phyloP scores from a whole-genome alignment of 2,113 vertebrate genomes.

The Indri indri region DNA sequence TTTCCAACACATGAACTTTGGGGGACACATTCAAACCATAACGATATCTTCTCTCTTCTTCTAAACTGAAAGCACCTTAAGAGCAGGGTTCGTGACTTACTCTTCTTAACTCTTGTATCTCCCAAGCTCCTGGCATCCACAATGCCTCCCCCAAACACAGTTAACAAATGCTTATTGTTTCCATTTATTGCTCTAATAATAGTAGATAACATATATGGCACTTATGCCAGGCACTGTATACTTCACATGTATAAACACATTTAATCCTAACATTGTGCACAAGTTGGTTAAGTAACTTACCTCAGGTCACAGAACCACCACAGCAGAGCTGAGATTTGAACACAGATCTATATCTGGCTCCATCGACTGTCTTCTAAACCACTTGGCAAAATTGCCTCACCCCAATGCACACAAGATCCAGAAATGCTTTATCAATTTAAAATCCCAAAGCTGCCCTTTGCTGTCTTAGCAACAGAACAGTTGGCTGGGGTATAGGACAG shows the following conservation, averaged over 20 bases:
- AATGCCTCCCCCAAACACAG: neutral
- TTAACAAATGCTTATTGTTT: neutral
- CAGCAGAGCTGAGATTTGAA: neutral
- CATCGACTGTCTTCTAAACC: neutral
- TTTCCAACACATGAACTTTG: neutral
- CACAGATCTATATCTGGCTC: neutral
- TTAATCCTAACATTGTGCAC: neutral
- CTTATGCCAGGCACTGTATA: neutral
- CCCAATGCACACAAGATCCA: neutral
- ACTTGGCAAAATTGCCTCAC: neutral
- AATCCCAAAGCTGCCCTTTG: neutral
- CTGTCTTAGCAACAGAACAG: neutral
- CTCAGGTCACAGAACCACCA: neutral
- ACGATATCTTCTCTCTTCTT: neutral
- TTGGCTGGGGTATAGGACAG: neutral
- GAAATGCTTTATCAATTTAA: neutral
- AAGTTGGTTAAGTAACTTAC: neutral
- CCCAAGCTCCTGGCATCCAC: neutral
- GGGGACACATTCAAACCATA: neutral
- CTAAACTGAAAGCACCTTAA: neutral
- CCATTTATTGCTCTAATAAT: neutral
- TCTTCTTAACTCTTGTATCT: neutral
- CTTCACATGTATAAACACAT: neutral
- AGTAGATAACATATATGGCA: accelerated
- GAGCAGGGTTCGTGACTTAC: neutral